Evolutionary conservation across 2,113 vertebrate species (phyloP).

Genomic region (Limnothrissa miodon): DNA sequence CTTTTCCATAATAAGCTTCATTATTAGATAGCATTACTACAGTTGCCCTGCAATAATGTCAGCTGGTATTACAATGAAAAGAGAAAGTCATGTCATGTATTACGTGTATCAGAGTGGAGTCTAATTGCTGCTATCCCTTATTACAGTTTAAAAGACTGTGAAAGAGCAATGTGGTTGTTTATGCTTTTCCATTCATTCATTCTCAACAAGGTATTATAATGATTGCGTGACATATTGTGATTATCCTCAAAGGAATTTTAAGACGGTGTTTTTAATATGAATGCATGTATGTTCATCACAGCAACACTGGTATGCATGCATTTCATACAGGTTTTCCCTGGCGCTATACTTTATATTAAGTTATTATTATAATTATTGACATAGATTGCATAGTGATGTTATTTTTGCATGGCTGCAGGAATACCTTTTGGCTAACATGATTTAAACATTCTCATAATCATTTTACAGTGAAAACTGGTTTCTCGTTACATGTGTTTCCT

Average conservation of each 20-base stretch:
- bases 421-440: neutral
- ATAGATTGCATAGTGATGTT: neutral
- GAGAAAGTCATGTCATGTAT: neutral
- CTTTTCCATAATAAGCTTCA: slow-evolving; percentile 56
- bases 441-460: neutral
- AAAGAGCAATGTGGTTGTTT: neutral
- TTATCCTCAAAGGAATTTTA: neutral
- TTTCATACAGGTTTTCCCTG: neutral
- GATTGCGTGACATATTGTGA: neutral
- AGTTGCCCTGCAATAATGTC: slow-evolving; percentile 33
- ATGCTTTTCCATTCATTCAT: neutral
- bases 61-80: slow-evolving; percentile 36
- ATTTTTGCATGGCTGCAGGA: neutral
- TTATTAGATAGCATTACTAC: slow-evolving; percentile 48
- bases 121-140: neutral
- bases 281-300: neutral
- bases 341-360: neutral
- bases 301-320: neutral
- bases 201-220: neutral
- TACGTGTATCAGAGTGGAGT: neutral
- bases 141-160: neutral
- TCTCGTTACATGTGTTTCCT: neutral
- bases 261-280: neutral
- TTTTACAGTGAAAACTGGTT: neutral
- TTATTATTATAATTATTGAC: neutral